Evolutionary conservation across 2,113 vertebrate genomes (phyloP).

Genomic region (Andinoacara biseriatus): DNA sequence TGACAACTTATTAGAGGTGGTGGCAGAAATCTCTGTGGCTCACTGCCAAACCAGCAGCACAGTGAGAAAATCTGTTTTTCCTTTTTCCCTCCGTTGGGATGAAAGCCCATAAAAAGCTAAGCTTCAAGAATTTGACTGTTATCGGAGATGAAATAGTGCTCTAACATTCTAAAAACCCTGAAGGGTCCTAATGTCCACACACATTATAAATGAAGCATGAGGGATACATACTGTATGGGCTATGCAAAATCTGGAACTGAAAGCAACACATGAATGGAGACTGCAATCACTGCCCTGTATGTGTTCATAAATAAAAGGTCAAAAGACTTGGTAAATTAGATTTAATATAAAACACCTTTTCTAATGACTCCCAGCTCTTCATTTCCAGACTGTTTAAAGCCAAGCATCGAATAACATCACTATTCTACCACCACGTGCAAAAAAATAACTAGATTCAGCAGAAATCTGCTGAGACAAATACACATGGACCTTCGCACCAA

Average conservation of each 20-base stretch:
- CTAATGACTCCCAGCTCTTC: background rate
- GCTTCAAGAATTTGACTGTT: conserved; percentile 25
- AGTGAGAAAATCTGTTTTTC: background rate
- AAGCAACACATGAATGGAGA: conserved; percentile 14
- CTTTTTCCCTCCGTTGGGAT: background rate
- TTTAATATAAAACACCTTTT: background rate
- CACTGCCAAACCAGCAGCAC: background rate
- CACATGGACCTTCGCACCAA: conserved; percentile 57
- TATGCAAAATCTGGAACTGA: conserved; percentile 6
- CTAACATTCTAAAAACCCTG: conserved; percentile 35
- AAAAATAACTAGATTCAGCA: conserved; percentile 20
- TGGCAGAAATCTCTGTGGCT: background rate
- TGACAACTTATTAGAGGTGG: background rate
- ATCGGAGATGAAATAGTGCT: conserved; percentile 26
- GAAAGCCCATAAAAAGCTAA: background rate
- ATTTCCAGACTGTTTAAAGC: background rate
- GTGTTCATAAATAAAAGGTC: conserved; percentile 25
- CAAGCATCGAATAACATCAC: background rate
- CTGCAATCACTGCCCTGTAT: conserved; percentile 7
- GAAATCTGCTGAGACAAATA: conserved; percentile 70
- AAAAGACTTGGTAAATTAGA: background rate
- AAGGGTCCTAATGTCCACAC: conserved; percentile 40
- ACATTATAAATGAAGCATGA: conserved; percentile 47
- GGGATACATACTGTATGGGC: background rate
- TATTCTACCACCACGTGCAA: conserved; percentile 24